Base-by-base conservation (phyloP, 2,888 invertebrate genomes). In the Drosophila cracens region DNA sequence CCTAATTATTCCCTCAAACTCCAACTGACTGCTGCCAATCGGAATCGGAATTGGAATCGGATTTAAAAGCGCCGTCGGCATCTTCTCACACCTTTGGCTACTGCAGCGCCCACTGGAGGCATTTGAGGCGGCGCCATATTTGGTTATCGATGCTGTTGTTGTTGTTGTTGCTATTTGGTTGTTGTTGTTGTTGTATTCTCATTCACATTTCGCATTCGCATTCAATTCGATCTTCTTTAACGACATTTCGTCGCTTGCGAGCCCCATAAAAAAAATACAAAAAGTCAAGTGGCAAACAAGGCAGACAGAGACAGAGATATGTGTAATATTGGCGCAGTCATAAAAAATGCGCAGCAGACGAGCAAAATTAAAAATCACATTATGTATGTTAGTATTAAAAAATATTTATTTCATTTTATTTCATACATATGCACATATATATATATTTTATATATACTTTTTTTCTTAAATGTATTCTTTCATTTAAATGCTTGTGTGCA, bases 201-300 rank as follows among this genome's bases (percentile, higher is more conserved):
- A 80, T 74, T 81, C 82, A 70, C 85, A 76, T 79, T 78, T 76
- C 79, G 77, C 72, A 80, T 83, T 87, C 87, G 72, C 79, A 90
- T 82, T 83, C 77, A 80, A 83, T 86, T 90, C 81, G 83, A 83
- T 90, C 89, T 86, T 86, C 81, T 88, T 90, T 77, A 76, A 83
- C 74, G 87, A 83, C 89, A 75, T 75, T 82, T 76, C 74, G 76
- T 74, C 25, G 46, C 46, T 66, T 56, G 67, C 67, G 48, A 8
- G 65, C 52, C 62, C 76, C 73, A 79, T 74, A 70, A 86, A 90
- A 68, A 71, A 51, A 58, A n/a, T 38, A 58, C 51, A 76, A 82
- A 70, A 82, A 70, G 82, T 74, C 79, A 64, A 79, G 79, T 69
- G 46, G 16, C 79, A 66, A 62, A 38, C 60, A 25, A 46, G 58